Conservation (phyloP, 2,888 invertebrate genomes). For the Drosophila picticornis region DNA sequence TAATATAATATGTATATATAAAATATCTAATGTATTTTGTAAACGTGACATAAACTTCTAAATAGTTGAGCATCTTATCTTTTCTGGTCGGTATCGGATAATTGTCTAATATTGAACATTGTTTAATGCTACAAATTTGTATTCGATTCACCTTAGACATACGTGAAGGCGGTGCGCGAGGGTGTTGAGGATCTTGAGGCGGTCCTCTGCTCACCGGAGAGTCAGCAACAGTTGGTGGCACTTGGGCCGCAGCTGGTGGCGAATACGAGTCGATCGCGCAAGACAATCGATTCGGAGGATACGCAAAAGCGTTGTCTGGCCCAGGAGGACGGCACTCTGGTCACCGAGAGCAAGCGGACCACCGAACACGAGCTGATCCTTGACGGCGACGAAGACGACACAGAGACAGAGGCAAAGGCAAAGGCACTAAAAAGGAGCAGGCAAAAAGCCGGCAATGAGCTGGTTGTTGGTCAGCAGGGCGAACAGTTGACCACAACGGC, state of each 20-base stretch:
- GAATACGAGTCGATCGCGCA: conserved; percentile 91
- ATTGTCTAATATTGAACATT: neutral
- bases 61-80: neutral
- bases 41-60: neutral
- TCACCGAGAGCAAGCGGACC: conserved; percentile 93
- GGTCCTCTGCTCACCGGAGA: conserved; percentile 88
- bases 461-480: conserved; percentile 72
- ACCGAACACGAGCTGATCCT: conserved; percentile 94
- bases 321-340: conserved; percentile 92
- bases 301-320: conserved; percentile 91
- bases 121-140: neutral
- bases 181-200: conserved; percentile 89
- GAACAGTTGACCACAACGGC: conserved; percentile 85
- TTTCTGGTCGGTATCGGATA: neutral
- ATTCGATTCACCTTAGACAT: conserved; percentile 86
- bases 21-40: neutral
- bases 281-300: conserved; percentile 94
- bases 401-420: conserved; percentile 57
- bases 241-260: conserved; percentile 90
- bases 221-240: conserved; percentile 88
- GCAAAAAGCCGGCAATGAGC: conserved; percentile 70
- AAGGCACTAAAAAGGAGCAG: neutral
- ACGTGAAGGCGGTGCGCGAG: conserved; percentile 90
- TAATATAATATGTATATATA: neutral
- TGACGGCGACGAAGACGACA: conserved; percentile 89